These are phyloP conservation scores for Brenthis daphne DNA, from an alignment of 2,888 invertebrate genomes.

Conservation along the genomic window DNA sequence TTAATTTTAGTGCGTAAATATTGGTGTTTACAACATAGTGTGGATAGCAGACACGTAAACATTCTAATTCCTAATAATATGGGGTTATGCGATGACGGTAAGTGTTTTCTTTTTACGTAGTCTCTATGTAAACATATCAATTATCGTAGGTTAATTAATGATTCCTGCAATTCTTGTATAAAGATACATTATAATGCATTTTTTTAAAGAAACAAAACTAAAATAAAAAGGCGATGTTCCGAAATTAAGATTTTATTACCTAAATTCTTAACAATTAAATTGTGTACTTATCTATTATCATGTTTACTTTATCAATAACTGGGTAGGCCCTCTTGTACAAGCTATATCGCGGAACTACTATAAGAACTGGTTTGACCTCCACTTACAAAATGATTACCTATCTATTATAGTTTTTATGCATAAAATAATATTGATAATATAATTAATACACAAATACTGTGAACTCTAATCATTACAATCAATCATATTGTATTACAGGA, in stretches of 20 bases:
- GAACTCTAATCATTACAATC: too few relatives aligned
- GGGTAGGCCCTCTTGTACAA: slow-evolving; percentile 13
- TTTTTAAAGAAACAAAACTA: slow-evolving; percentile 4
- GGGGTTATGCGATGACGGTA: slow-evolving; percentile 77
- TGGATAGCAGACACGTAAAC: slow-evolving; percentile 15
- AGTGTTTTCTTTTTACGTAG: slow-evolving; percentile 45
- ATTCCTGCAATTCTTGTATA: slow-evolving; percentile 34
- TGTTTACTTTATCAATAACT: slow-evolving; percentile 15
- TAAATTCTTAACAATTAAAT: not conserved
- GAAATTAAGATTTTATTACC: too few relatives aligned
- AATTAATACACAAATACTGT: too few relatives aligned
- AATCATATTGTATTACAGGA: too few relatives aligned
- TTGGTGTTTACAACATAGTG: slow-evolving; percentile 17
- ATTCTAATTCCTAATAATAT: slow-evolving; percentile 45
- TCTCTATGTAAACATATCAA: slow-evolving; percentile 67
- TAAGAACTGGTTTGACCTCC: slow-evolving; percentile 66
- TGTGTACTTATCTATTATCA: not conserved
- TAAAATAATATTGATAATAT: not conserved
- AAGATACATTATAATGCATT: slow-evolving; percentile 24
- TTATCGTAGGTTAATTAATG: slow-evolving; percentile 50
- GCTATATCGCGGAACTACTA: slow-evolving; percentile 59
- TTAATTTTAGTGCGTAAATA: slow-evolving; percentile 20
- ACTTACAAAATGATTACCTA: slow-evolving; percentile 60
- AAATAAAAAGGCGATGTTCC: too few relatives aligned
- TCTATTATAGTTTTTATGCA: slow-evolving; percentile 35